These are phyloP conservation scores for Heliconius sara DNA, from an alignment of 2,888 invertebrate genomes.

Conservation along the genomic window DNA sequence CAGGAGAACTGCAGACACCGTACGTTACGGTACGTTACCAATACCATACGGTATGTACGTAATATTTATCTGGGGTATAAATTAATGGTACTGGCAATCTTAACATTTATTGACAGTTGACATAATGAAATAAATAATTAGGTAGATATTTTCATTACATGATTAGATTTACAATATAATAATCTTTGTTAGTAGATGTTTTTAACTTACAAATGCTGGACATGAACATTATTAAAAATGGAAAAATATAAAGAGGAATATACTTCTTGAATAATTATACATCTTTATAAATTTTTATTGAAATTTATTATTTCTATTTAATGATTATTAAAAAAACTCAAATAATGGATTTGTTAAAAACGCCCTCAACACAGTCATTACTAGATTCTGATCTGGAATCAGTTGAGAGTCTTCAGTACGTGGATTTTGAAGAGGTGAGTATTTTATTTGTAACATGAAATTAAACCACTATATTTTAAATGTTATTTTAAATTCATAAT, in stretches of 20 bases:
- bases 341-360: constrained; percentile 75
- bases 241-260: not conserved
- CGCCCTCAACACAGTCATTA: constrained; percentile 82
- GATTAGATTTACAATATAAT: not conserved
- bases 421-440: constrained; percentile 88
- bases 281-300: not conserved
- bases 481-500: not conserved
- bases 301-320: not conserved
- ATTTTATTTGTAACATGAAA: constrained; percentile 5
- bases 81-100: not conserved
- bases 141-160: not conserved
- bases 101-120: not conserved
- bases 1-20: no score
- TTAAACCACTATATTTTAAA: not conserved
- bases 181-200: not conserved
- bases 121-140: constrained; percentile 2
- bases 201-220: not conserved
- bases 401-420: constrained; percentile 86
- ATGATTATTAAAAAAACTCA: not conserved
- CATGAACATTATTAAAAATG: not conserved
- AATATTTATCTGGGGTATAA: not conserved
- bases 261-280: not conserved
- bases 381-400: constrained; percentile 87
- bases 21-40: no score
- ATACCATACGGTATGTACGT: not conserved